Evolutionary conservation across 2,797 vertebrate species (phyloP).

Genomic region (Acrossocheilus fasciatus): DNA sequence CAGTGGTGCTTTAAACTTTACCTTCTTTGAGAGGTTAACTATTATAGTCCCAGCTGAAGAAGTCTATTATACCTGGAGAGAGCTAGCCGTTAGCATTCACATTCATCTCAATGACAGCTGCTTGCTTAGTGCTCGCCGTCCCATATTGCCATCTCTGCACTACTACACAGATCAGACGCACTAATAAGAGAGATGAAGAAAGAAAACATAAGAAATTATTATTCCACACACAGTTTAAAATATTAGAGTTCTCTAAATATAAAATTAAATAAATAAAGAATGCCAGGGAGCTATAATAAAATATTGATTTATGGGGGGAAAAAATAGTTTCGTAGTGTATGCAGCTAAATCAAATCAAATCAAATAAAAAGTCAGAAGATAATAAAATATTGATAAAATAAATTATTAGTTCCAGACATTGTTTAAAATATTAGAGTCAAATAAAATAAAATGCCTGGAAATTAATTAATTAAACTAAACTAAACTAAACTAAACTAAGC

Average conservation of each 20-base stretch:
- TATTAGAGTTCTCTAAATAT: not conserved
- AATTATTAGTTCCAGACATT: no score
- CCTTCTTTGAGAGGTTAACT: not conserved
- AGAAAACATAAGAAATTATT: not conserved
- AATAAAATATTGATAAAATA: no score
- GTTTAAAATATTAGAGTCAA: not conserved
- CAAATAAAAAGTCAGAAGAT: no score
- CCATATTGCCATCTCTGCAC: not conserved
- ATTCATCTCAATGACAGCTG: slow-evolving; percentile 12
- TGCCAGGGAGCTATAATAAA: not conserved
- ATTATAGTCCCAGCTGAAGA: not conserved
- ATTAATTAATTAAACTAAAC: not conserved
- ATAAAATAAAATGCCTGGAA: no score
- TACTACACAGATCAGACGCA: not conserved
- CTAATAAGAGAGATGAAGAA: not conserved
- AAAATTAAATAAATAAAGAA: not conserved
- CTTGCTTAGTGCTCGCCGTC: not conserved
- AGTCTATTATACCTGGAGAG: slow-evolving; percentile 1
- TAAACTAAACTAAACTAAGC: no score
- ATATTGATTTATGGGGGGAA: not conserved
- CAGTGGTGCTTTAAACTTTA: not conserved
- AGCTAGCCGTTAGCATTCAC: not conserved
- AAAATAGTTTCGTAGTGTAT: not conserved
- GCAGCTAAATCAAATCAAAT: not conserved
- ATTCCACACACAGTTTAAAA: not conserved